Evolutionary conservation across 2,113 vertebrate species (phyloP).

Genomic region (Platanista minor): DNA sequence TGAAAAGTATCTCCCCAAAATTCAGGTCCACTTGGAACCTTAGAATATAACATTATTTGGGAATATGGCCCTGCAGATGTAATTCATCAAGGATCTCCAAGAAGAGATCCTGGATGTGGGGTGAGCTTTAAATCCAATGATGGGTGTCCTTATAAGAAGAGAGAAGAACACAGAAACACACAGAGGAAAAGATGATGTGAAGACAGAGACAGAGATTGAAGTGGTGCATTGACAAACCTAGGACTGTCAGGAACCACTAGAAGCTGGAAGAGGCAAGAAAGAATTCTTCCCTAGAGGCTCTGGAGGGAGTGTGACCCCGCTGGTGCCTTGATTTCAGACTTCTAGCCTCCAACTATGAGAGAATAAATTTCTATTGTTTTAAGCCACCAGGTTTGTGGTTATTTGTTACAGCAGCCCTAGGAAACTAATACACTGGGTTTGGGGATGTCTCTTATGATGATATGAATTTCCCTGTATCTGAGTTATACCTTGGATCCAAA

Average conservation of each 20-base stretch:
- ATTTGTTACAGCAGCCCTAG: background rate
- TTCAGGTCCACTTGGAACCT: background rate
- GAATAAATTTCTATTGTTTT: background rate
- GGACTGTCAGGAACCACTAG: background rate
- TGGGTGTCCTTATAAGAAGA: background rate
- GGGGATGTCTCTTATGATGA: background rate
- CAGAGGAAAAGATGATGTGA: background rate
- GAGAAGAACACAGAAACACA: background rate
- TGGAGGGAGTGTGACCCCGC: background rate
- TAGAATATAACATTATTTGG: background rate
- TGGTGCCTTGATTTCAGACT: background rate
- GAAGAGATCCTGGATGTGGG: background rate
- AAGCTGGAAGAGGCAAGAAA: background rate
- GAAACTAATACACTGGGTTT: background rate
- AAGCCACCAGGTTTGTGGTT: background rate
- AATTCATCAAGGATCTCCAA: background rate
- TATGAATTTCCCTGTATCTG: background rate
- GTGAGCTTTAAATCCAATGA: background rate
- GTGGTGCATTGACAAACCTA: background rate
- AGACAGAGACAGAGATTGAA: background rate
- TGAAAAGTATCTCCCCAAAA: background rate
- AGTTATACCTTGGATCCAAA: background rate
- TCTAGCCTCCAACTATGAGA: background rate
- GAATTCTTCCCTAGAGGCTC: no score
- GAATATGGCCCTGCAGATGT: background rate